Evolutionary conservation across 2,113 vertebrate genomes (phyloP), one percentile per base, ranked within the genome.

Genomic region (Menura novaehollandiae): DNA sequence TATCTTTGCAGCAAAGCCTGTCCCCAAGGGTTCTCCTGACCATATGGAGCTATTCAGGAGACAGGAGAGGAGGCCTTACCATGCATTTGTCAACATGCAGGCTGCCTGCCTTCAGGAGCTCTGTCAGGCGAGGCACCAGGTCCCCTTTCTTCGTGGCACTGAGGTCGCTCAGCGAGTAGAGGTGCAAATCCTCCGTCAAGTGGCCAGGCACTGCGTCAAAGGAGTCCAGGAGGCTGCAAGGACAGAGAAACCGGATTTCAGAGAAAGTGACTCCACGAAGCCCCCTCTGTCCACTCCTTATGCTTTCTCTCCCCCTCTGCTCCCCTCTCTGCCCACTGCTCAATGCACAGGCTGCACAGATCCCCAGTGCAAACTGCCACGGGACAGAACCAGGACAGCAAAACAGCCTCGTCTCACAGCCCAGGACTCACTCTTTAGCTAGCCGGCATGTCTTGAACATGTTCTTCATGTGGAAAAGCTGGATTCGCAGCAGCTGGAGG

Each of bases 401-500:
- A 8, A 85, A 28, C 23, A 71, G 30, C 44, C 88, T 84, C n/a
- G 63, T 46, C 33, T 39, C 28, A 43, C 47, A 68, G 39, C 17
- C 22, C 4, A 2, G 53, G 35, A 96, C 99, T 98, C 97, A 99
- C 99, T 98, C 98, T 98, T 99, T 99, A 85, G 99, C 98, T 56
- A 99, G 96, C 21, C 99, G 98, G 88, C 99, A 99, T 0, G 98
- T 99, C 98, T 98, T 99, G 91, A 99, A 99, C 97, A 99, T 99
- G 95, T 99, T 99, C 98, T 99, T 99, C 98, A 99, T 99, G 97
- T 99, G 99, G 94, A 98, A 99, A 62, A 99, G 98, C 95, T 99
- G 99, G 91, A 99, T 96, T 82, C 99, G 98, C 51, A 99, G 94
- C 82, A 99, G 98, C 99, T 99, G 90, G 59, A 97, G 85, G 95